Evolutionary conservation across 2,113 vertebrate genomes (phyloP), one percentile per base, ranked within the genome.

Genomic region (Bagarius yarrelli): DNA sequence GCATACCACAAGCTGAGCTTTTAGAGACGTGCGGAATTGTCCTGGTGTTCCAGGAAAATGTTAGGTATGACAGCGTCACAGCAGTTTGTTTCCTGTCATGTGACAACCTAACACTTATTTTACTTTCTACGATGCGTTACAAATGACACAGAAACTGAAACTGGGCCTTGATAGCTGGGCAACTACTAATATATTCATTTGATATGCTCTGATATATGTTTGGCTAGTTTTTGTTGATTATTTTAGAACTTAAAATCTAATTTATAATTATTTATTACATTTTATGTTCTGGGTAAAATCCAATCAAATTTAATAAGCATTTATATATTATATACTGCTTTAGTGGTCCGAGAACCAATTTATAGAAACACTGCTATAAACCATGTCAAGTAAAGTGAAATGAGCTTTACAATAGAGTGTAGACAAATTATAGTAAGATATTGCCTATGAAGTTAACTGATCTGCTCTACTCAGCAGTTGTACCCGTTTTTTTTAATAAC

Each of bases 1-100:
- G 15, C 18, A 2, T 8, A 79, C 53, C 53, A 59, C 78, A 79
- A 30, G 64, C 64, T 44, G 66, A 18, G 52, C 63, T 44, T 79
- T 56, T 70, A 0, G 30, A 23, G 44, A n/a, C 36, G 30, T 44
- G 36, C 36, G 47, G n/a, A 25, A 69, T 15, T 40, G 3, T 15
- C 0, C 1, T 12, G 34, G 3, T 23, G 34, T 67, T 73, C 19
- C 70, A 32, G 70, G 70, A 73, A 8, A 5, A 47, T 47, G 44
- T 11, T 40, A 40, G 36, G 36, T 40, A 40, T 40, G 36, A 72
- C 25, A 5, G 19, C 67, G 47, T 50, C 40, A 70, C 25, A 70
- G 67, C 44, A 18, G 14, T 8, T 70, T 14, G 21, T 27, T 3
- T 25, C 23, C 16, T 27, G 6, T 5, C 25, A 18, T 30, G 19